These are phyloP conservation scores for Mesopsocus fuscifrons DNA, from an alignment of 2,888 invertebrate genomes.

Conservation along the genomic window DNA sequence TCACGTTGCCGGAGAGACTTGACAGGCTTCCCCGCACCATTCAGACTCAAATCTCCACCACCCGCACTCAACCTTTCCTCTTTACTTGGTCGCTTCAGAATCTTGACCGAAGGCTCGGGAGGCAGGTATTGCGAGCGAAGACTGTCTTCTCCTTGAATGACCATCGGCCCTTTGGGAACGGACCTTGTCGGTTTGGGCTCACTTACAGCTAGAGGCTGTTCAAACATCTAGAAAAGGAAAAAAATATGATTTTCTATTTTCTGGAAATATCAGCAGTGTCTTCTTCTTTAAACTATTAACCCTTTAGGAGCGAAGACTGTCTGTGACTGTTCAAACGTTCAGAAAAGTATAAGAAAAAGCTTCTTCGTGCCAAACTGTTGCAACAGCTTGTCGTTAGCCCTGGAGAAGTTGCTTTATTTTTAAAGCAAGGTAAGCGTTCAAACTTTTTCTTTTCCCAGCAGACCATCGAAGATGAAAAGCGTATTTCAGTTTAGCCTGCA, in stretches of 20 bases:
- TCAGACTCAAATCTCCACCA: slow-evolving; percentile 35
- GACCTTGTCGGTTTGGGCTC: slow-evolving; percentile 16
- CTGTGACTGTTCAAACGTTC: too few species aligned
- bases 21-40: slow-evolving; percentile 53
- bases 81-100: slow-evolving; percentile 52
- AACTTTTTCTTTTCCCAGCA: too few species aligned
- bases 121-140: slow-evolving; percentile 60
- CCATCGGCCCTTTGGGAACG: slow-evolving; percentile 32
- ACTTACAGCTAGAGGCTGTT: background rate
- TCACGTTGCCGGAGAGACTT: slow-evolving; percentile 77
- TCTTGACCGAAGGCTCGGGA: slow-evolving; percentile 66
- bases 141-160: slow-evolving; percentile 59
- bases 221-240: slow-evolving; percentile 13
- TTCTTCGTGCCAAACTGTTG: too few species aligned
- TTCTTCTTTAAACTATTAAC: too few species aligned
- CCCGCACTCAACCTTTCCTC: slow-evolving; percentile 22
- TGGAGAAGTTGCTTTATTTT: too few species aligned
- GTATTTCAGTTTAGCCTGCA: too few species aligned
- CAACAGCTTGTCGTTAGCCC: too few species aligned
- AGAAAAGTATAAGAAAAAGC: too few species aligned
- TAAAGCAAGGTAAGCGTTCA: too few species aligned
- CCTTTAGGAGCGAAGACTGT: too few species aligned
- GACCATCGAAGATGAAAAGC: too few species aligned
- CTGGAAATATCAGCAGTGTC: too few species aligned
- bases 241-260: slow-evolving; percentile 8